Conservation (phyloP, 1,140 invertebrate genomes). For the Penaeus japonicus region DNA sequence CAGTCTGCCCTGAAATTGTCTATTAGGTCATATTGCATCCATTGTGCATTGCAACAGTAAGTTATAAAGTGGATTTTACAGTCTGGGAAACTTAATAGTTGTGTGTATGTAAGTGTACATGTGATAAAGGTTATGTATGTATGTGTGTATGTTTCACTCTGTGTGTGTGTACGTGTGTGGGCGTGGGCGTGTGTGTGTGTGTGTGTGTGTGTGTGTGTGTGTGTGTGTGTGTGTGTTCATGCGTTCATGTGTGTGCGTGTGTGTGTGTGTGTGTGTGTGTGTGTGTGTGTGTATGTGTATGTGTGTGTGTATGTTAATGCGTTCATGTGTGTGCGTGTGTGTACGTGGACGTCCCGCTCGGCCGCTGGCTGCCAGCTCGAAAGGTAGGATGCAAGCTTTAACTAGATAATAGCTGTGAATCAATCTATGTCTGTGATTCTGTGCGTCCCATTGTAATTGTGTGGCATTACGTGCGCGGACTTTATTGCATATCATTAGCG, state of each 20-base stretch:
- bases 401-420: slow-evolving; percentile 1
- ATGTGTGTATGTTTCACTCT: background rate
- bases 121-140: background rate
- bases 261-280: background rate
- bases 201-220: background rate
- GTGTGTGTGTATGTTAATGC: background rate
- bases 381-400: background rate
- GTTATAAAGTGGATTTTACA: no score
- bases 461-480: background rate
- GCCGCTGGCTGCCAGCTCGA: background rate
- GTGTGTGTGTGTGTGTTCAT: background rate
- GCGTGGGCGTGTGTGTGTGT: background rate
- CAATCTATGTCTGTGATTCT: background rate
- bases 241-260: background rate
- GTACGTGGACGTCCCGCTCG: background rate
- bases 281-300: background rate
- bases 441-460: background rate
- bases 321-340: background rate
- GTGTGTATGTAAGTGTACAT: background rate
- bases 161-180: background rate
- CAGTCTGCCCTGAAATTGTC: no score
- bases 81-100: background rate
- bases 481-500: no score
- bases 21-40: no score
- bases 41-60: no score